Conservation (phyloP, 2,888 invertebrate species). For the Proisotoma minuta region DNA sequence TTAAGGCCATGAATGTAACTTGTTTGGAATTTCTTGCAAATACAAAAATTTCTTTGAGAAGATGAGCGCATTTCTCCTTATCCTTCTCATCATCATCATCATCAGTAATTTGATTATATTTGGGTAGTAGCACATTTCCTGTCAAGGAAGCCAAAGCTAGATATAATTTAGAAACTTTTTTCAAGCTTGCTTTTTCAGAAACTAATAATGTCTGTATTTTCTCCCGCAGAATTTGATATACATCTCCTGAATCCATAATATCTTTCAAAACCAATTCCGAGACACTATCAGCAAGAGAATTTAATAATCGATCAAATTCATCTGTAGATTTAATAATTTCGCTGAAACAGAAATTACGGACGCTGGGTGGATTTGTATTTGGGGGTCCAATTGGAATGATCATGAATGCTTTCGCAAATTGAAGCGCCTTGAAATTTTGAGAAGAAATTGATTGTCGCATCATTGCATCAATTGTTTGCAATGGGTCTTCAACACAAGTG, state of each 20-base stretch:
- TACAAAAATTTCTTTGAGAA: neutral
- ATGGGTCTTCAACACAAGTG: conserved; percentile 27
- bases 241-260: neutral
- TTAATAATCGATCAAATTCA: neutral
- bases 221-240: neutral
- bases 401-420: conserved; percentile 21
- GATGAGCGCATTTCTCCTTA: neutral
- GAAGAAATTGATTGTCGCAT: conserved; percentile 22
- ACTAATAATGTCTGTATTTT: neutral
- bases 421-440: conserved; percentile 20
- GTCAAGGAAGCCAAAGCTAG: neutral
- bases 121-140: too few species aligned
- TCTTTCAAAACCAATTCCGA: neutral
- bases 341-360: neutral
- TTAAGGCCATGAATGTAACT: conserved; percentile 5
- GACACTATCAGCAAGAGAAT: neutral
- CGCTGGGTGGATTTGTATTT: neutral
- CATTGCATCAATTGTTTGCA: conserved; percentile 8
- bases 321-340: neutral
- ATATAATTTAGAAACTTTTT: neutral
- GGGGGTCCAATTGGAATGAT: neutral
- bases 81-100: neutral
- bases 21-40: neutral
- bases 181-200: neutral
- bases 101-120: too few species aligned